Percentiles rank a stretch among this genome's conserved stretches.
Evolutionary conservation across 1,140 invertebrate genomes (phyloP).

Genomic region (Drosophila repletoides): DNA sequence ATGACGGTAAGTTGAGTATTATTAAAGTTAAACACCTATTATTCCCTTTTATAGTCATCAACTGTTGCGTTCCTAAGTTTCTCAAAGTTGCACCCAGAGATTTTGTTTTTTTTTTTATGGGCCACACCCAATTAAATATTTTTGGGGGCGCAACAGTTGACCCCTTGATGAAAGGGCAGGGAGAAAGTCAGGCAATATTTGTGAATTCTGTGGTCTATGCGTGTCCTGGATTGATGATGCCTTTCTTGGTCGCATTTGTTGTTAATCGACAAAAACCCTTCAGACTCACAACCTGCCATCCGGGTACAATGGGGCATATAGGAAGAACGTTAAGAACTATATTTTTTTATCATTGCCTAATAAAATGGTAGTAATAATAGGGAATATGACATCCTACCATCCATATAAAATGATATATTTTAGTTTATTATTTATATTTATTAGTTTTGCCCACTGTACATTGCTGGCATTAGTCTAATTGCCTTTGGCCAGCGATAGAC

Average conservation of each 20-base stretch:
- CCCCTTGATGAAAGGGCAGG: not conserved
- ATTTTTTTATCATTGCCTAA: not conserved
- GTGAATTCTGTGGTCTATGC: constrained; percentile 3
- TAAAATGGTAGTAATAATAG: no score
- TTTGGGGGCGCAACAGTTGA: constrained; percentile 33
- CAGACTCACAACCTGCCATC: not conserved
- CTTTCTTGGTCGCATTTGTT: constrained; percentile 11
- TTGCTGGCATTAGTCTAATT: constrained; percentile 17
- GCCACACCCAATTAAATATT: constrained; percentile 5
- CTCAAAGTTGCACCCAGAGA: no score
- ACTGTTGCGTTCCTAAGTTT: constrained; percentile 28
- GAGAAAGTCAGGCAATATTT: not conserved
- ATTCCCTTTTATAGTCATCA: constrained; percentile 2
- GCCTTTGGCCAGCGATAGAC: not conserved
- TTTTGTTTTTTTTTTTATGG: no score
- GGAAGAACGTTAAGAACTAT: not conserved
- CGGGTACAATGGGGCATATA: not conserved
- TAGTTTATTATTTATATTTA: not conserved
- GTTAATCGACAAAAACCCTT: constrained; percentile 15
- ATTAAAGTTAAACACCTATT: not conserved
- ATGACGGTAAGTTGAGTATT: no score
- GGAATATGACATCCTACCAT: no score
- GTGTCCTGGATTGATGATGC: constrained; percentile 30
- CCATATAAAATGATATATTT: no score
- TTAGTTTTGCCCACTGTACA: constrained; percentile 9